phyloP scores from a whole-genome alignment of 2,888 invertebrate genomes.

The Apodemia zela region DNA sequence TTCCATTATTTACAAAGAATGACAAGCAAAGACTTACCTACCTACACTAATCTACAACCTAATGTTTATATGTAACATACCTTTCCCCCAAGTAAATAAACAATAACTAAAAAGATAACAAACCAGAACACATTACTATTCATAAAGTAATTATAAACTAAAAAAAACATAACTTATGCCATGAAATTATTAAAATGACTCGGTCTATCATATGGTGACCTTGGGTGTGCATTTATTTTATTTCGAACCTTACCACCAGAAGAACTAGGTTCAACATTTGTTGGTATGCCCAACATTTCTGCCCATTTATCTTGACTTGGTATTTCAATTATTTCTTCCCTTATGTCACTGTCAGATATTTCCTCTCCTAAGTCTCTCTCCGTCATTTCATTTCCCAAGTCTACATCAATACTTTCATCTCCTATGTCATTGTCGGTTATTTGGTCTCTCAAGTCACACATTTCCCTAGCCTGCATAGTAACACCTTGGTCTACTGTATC shows the following conservation, averaged over 20 bases:
- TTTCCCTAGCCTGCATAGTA: background rate
- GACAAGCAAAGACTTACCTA: too few species aligned
- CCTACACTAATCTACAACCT: too few species aligned
- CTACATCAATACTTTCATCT: background rate
- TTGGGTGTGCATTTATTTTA: too few species aligned
- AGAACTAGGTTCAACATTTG: too few species aligned
- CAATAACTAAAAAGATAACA: background rate
- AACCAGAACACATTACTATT: background rate
- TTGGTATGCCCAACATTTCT: constrained; percentile 25
- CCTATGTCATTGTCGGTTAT: background rate
- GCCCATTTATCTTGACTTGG: constrained; percentile 21
- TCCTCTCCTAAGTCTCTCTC: constrained; percentile 15
- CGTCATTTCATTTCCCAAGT: constrained; percentile 17
- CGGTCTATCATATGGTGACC: constrained; percentile 18
- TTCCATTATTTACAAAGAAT: too few species aligned
- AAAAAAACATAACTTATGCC: background rate
- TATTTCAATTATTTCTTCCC: constrained; percentile 22
- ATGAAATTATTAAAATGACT: constrained; percentile 1
- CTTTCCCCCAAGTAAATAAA: background rate
- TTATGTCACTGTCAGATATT: background rate
- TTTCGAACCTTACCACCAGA: background rate
- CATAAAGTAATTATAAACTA: background rate
- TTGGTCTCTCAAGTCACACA: constrained; percentile 6
- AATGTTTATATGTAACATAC: background rate
- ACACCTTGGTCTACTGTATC: background rate